Conservation (phyloP, 2,888 invertebrate genomes). For the Capitulum mitella region DNA sequence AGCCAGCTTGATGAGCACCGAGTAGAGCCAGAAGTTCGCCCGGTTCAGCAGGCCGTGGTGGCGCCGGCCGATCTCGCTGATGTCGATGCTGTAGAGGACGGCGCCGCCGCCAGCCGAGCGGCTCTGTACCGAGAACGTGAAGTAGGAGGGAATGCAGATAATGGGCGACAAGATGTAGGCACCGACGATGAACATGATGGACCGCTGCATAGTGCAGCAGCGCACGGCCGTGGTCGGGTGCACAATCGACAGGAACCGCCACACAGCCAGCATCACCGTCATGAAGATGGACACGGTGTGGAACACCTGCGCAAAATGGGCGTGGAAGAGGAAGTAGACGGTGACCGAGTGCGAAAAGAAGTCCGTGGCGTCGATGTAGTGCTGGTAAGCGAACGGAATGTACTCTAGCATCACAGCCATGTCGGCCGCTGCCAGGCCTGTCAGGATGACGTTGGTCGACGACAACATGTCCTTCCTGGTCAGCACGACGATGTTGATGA, state of each 20-base stretch:
- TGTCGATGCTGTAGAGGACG: conserved; percentile 54
- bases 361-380: conserved; percentile 54
- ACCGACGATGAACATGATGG: conserved; percentile 63
- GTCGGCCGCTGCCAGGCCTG: conserved; percentile 85
- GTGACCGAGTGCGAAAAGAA: conserved; percentile 72
- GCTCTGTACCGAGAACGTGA: conserved; percentile 34
- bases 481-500: conserved; percentile 80
- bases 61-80: conserved; percentile 55
- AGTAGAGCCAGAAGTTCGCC: conserved; percentile 84
- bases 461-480: conserved; percentile 83
- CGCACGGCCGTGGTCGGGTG: conserved; percentile 69
- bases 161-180: conserved; percentile 50
- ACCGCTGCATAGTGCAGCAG: conserved; percentile 74
- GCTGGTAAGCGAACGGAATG: conserved; percentile 78
- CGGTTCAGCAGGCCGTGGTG: conserved; percentile 49
- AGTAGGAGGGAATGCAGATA: conserved; percentile 34
- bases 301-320: conserved; percentile 75
- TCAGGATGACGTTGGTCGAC: conserved; percentile 84
- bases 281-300: conserved; percentile 90
- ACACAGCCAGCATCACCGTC: conserved; percentile 84
- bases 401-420: conserved; percentile 83
- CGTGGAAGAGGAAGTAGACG: conserved; percentile 79
- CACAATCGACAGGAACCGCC: conserved; percentile 83
- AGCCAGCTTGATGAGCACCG: conserved; percentile 82
- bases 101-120: conserved; percentile 3